These are phyloP conservation scores for Phrynosoma blainvillii DNA, from an alignment of 2,113 vertebrate species.

Conservation along the genomic window DNA sequence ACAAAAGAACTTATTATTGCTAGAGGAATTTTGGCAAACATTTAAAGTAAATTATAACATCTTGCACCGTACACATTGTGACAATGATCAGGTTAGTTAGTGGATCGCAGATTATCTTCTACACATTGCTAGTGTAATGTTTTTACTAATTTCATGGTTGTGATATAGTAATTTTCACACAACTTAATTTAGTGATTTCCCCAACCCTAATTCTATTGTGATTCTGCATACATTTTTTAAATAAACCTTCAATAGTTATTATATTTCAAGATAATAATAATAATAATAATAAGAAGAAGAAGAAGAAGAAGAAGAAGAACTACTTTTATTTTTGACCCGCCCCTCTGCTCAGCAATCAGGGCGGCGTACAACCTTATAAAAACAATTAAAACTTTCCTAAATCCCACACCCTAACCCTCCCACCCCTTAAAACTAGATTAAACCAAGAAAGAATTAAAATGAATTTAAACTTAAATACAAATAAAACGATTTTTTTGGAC, in stretches of 20 bases:
- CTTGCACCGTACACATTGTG: not conserved
- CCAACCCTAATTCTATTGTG: constrained; percentile 44
- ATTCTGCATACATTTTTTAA: constrained; percentile 13
- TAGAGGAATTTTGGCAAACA: not conserved
- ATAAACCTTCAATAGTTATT: constrained; percentile 16
- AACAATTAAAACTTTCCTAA: no score
- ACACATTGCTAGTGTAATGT: not conserved
- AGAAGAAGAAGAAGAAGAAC: no score
- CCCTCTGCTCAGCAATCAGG: no score
- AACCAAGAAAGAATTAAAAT: no score
- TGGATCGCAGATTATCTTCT: not conserved
- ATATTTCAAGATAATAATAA: not conserved
- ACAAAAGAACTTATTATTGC: not conserved
- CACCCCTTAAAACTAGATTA: no score
- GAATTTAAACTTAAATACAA: no score
- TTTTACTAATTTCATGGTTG: not conserved
- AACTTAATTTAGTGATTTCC: not conserved
- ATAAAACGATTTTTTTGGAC: no score
- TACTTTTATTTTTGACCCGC: no score
- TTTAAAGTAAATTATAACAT: not conserved
- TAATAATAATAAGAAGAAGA: no score
- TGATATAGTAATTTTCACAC: not conserved
- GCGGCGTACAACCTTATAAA: no score
- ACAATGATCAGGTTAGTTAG: not conserved
- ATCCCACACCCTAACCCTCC: no score